Conservation (phyloP, 2,797 vertebrate genomes). For the Labeo calbasu region DNA sequence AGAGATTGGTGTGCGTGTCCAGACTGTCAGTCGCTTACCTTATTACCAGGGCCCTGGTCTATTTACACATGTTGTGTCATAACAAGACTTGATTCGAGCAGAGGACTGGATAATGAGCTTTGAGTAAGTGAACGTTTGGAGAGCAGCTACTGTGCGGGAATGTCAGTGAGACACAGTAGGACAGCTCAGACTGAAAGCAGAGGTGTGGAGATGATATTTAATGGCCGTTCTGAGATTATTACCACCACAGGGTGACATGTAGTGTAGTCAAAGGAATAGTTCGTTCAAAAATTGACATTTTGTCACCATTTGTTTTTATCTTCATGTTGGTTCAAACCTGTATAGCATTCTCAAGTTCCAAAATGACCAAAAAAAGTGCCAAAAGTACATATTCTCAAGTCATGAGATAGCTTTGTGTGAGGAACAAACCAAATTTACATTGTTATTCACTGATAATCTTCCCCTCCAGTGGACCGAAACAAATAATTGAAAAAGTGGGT, state of each 20-base stretch:
- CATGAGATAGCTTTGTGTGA: background rate
- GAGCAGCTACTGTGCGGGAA: constrained; percentile 20
- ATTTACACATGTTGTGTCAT: constrained; percentile 32
- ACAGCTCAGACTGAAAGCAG: constrained; percentile 30
- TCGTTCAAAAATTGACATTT: background rate
- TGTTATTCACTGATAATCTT: background rate
- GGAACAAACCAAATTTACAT: background rate
- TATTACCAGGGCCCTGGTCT: constrained; percentile 20
- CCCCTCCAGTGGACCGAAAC: background rate
- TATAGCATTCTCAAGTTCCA: background rate
- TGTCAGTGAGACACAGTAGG: background rate
- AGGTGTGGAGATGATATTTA: constrained; percentile 25
- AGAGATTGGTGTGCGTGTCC: constrained; percentile 15
- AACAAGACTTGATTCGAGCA: constrained; percentile 30
- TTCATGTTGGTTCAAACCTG: background rate
- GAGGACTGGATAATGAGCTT: constrained; percentile 33
- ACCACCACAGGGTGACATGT: background rate
- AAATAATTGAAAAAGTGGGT: background rate
- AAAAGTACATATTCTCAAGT: background rate
- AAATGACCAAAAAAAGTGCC: background rate
- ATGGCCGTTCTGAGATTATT: constrained; percentile 26
- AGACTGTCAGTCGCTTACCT: constrained; percentile 22
- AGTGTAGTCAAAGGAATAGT: background rate
- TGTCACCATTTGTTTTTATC: background rate
- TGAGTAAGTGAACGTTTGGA: constrained; percentile 26